Evolutionary conservation across 2,797 vertebrate genomes (phyloP).

Genomic region (Salarias fasciatus): DNA sequence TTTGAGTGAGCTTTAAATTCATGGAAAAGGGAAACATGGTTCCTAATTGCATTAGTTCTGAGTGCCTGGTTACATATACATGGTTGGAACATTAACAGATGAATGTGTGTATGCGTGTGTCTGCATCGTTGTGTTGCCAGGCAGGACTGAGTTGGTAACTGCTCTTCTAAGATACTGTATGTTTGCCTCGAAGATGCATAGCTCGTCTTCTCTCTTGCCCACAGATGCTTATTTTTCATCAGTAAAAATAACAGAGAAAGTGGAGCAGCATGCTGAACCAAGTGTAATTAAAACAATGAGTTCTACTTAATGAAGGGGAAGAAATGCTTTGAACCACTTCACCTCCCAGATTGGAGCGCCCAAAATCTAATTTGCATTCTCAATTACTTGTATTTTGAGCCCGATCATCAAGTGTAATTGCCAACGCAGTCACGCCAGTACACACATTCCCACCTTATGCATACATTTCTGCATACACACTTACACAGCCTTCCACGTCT

Average conservation of each 20-base stretch:
- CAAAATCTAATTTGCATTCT: slow-evolving; percentile 74
- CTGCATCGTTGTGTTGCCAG: slow-evolving; percentile 7
- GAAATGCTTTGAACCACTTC: slow-evolving; percentile 78
- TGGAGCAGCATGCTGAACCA: slow-evolving; percentile 69
- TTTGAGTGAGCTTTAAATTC: too few relatives aligned
- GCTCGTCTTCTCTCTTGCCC: slow-evolving; percentile 46
- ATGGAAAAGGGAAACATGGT: too few relatives aligned
- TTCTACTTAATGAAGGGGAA: slow-evolving; percentile 79
- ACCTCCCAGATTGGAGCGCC: slow-evolving; percentile 66
- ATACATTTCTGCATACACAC: slow-evolving; percentile 17
- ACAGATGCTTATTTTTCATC: slow-evolving; percentile 69
- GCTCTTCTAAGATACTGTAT: slow-evolving; percentile 31
- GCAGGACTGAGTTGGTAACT: slow-evolving; percentile 27
- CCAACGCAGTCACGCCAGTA: slow-evolving; percentile 43
- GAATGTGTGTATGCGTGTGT: slow-evolving; percentile 1
- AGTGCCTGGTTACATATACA: too few relatives aligned
- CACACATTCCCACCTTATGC: slow-evolving; percentile 23
- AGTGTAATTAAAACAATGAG: slow-evolving; percentile 83
- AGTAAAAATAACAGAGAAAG: slow-evolving; percentile 75
- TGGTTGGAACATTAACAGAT: too few relatives aligned
- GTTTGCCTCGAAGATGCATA: slow-evolving; percentile 51
- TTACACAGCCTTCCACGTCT: slow-evolving; percentile 29
- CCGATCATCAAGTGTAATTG: slow-evolving; percentile 68
- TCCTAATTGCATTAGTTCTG: too few relatives aligned
- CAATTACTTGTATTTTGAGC: slow-evolving; percentile 70